Conservation (phyloP, 2,888 invertebrate genomes). For the Ditylenchus weischeri region DNA sequence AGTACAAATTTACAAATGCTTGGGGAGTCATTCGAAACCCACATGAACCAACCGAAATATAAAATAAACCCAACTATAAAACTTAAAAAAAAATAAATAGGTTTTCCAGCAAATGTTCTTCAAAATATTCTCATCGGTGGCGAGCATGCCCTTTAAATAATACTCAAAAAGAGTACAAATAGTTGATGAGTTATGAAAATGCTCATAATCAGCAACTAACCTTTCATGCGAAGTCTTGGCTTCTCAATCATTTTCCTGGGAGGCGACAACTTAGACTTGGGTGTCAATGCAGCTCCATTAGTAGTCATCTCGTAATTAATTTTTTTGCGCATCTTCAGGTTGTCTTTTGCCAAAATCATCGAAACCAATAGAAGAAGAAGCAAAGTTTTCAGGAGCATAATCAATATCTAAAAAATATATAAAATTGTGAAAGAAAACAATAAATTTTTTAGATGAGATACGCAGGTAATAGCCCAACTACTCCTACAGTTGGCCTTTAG, state of each 20-base stretch:
- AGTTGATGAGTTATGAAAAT: background rate
- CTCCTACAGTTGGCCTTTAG: no score
- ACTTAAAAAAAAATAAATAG: no score
- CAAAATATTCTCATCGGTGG: no score
- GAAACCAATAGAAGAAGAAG: background rate
- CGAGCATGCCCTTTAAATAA: no score
- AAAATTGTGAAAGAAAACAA: background rate
- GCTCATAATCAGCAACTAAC: background rate
- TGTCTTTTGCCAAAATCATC: constrained; percentile 15
- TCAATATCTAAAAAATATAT: background rate
- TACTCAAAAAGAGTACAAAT: background rate
- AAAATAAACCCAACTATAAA: no score
- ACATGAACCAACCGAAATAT: no score
- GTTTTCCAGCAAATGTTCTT: no score
- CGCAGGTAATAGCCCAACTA: no score
- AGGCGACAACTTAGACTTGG: constrained; percentile 11
- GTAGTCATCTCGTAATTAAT: constrained; percentile 5
- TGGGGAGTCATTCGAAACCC: no score
- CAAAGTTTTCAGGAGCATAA: constrained; percentile 1
- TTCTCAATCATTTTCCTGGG: constrained; percentile 18
- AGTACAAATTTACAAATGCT: no score
- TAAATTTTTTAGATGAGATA: background rate
- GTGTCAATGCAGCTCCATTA: constrained; percentile 1
- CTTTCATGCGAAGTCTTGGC: constrained; percentile 12
- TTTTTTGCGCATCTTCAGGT: constrained; percentile 15